phyloP scores from a whole-genome alignment of 2,888 invertebrate species.

The Drosophila anomalipes region DNA sequence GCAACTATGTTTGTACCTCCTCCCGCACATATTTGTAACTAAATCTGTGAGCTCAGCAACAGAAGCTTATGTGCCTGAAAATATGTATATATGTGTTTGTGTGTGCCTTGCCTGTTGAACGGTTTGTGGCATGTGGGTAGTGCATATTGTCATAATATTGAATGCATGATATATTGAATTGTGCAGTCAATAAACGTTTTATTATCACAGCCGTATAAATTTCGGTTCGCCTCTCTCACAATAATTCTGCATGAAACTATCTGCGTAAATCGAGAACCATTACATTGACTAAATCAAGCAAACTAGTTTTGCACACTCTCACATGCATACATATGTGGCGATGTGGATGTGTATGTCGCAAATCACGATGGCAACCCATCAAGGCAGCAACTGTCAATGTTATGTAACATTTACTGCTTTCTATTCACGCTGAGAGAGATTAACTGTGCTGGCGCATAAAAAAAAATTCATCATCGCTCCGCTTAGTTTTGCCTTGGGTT shows the following conservation, averaged over 20 bases:
- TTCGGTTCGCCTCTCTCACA: conserved; percentile 34
- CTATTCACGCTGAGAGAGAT: not conserved
- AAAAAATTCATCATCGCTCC: conserved; percentile 41
- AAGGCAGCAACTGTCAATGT: conserved; percentile 17
- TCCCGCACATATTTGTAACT: conserved; percentile 59
- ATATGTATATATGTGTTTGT: conserved; percentile 10
- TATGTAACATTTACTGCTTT: conserved; percentile 14
- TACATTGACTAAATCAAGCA: conserved; percentile 22
- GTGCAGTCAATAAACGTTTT: conserved; percentile 80
- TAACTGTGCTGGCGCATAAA: not conserved
- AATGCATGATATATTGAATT: conserved; percentile 81
- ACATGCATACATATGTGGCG: not conserved
- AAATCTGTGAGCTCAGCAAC: conserved; percentile 60
- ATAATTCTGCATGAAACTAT: conserved; percentile 27
- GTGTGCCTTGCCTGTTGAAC: conserved; percentile 42
- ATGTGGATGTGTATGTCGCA: not conserved
- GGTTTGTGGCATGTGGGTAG: conserved; percentile 42
- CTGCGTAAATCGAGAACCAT: conserved; percentile 24
- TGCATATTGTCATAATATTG: conserved; percentile 79
- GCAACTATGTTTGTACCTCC: not conserved
- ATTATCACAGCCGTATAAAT: conserved; percentile 73
- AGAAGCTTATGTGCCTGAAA: conserved; percentile 54
- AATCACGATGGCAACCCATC: conserved; percentile 13
- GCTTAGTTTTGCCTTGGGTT: conserved; percentile 10
- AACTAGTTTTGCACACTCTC: not conserved